Percentiles rank a stretch among this genome's conserved stretches.
Evolutionary conservation across 2,113 vertebrate species (phyloP).

Genomic region (Labrus mixtus): DNA sequence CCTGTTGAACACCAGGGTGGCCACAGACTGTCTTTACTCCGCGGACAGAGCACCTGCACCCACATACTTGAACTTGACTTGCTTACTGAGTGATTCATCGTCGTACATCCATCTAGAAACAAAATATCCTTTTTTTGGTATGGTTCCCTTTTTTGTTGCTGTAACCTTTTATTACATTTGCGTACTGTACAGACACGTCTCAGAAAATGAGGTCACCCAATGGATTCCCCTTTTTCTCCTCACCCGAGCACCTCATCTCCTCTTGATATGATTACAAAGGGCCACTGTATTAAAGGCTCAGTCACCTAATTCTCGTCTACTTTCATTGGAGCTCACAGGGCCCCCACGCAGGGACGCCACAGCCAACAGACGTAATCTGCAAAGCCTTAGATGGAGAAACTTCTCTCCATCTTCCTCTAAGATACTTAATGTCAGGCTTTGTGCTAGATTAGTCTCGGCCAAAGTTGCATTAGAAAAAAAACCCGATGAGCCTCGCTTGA

Average conservation of each 20-base stretch:
- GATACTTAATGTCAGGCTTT: constrained; percentile 78
- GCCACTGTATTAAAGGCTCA: constrained; percentile 74
- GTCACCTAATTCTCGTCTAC: constrained; percentile 74
- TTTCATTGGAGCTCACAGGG: constrained; percentile 63
- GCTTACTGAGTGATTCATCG: constrained; percentile 3
- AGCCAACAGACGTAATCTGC: constrained; percentile 75
- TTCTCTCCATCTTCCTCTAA: constrained; percentile 78
- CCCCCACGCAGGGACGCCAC: constrained; percentile 63
- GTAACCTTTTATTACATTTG: not conserved
- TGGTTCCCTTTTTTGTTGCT: not conserved
- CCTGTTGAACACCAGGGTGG: constrained; percentile 57
- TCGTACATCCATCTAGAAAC: not conserved
- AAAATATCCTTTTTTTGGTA: not conserved
- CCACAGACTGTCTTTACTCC: constrained; percentile 53
- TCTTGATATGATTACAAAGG: constrained; percentile 72
- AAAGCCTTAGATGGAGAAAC: constrained; percentile 73
- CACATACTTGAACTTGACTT: constrained; percentile 79
- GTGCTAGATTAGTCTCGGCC: constrained; percentile 77
- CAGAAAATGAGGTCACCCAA: constrained; percentile 62
- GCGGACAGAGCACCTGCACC: constrained; percentile 48
- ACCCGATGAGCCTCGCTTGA: constrained; percentile 73
- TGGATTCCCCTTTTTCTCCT: constrained; percentile 56
- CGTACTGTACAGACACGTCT: not conserved
- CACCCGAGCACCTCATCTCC: constrained; percentile 59
- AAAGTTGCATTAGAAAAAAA: constrained; percentile 74